Percentiles rank a stretch among this genome's conserved stretches.
Conservation (phyloP, 2,888 invertebrate genomes). For the Hydrotaea diabolus region DNA sequence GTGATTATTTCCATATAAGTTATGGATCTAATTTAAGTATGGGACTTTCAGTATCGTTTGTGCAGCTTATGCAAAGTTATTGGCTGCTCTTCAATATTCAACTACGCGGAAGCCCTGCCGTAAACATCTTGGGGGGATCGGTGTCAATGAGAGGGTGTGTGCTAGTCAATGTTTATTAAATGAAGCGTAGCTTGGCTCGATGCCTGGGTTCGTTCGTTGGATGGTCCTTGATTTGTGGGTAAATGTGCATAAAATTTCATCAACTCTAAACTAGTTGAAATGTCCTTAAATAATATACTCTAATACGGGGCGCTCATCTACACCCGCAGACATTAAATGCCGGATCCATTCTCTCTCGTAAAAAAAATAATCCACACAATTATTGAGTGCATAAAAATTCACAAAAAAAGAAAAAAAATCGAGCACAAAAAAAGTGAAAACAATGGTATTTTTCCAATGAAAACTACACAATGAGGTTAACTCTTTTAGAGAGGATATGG, state of each 20-base stretch:
- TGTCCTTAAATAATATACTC: not conserved
- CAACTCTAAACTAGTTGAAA: not conserved
- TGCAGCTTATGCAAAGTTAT: too few relatives aligned
- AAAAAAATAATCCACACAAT: slow-evolving; percentile 11
- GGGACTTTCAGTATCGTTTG: too few relatives aligned
- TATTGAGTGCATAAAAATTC: slow-evolving; percentile 17
- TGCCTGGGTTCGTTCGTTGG: not conserved
- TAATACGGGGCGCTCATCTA: not conserved
- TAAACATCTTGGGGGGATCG: too few relatives aligned
- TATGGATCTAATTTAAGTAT: too few relatives aligned
- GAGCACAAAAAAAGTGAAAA: not conserved
- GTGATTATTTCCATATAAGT: too few relatives aligned
- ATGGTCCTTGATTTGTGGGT: not conserved
- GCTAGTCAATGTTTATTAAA: slow-evolving; percentile 17
- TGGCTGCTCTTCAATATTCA: too few relatives aligned
- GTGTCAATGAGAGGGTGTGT: not conserved
- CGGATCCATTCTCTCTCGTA: not conserved
- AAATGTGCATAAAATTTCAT: not conserved
- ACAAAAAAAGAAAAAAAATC: not conserved
- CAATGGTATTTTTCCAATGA: not conserved
- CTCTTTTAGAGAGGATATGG: not conserved
- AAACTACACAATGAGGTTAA: not conserved
- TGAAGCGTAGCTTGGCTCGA: not conserved
- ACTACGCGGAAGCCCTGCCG: too few relatives aligned
- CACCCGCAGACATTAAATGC: not conserved